phyloP scores from a whole-genome alignment of 1,140 invertebrate genomes.

The Sweltsa coloradensis region DNA sequence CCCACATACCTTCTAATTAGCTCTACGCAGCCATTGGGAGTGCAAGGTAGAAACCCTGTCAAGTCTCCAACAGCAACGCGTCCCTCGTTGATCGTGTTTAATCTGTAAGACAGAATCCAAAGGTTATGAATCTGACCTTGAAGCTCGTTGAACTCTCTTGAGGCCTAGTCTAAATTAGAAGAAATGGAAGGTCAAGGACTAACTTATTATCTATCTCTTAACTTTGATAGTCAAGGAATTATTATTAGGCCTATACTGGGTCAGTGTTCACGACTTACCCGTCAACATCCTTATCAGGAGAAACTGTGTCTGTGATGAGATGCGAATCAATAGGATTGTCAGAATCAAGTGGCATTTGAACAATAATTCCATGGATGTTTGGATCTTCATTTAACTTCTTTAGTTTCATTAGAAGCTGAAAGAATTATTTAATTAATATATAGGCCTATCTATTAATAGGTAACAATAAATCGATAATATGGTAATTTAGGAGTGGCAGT shows the following conservation, averaged over 20 bases:
- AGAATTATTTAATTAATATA: no score
- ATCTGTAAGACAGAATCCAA: constrained; percentile 34
- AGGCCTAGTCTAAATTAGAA: no score
- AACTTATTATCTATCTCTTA: neutral
- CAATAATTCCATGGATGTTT: constrained; percentile 87
- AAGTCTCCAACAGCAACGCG: constrained; percentile 72
- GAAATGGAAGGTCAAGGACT: no score
- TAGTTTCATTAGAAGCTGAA: constrained; percentile 53
- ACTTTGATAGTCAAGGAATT: no score
- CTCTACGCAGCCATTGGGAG: constrained; percentile 85
- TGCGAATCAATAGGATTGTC: constrained; percentile 72
- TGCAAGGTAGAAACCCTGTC: constrained; percentile 81
- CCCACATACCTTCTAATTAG: constrained; percentile 66
- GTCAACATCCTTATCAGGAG: constrained; percentile 86
- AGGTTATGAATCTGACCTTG: constrained; percentile 4
- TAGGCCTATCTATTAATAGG: no score
- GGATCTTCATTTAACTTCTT: constrained; percentile 72
- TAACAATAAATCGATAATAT: no score
- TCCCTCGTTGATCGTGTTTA: constrained; percentile 88
- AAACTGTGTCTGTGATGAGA: constrained; percentile 74
- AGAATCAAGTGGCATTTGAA: constrained; percentile 90
- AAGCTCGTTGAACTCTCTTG: neutral
- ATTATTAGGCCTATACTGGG: neutral
- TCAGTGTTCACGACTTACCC: constrained; percentile 44
- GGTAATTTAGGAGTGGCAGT: no score